Conservation (phyloP, 2,113 vertebrate genomes). For the Heterocephalus glaber region DNA sequence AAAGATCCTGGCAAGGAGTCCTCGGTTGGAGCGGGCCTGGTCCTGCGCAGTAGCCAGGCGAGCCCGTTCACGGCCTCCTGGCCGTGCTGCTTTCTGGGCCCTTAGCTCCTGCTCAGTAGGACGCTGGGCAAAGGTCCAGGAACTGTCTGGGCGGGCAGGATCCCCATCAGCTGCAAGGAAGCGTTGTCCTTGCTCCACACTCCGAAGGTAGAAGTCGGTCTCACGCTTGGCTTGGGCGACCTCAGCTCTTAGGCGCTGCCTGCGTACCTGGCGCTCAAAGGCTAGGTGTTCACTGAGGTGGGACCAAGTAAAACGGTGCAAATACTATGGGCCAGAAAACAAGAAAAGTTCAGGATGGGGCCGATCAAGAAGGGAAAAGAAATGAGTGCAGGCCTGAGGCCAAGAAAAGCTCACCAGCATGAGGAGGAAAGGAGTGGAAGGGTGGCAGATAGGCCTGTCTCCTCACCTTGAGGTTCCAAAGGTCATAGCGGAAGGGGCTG, state of each 20-base stretch:
- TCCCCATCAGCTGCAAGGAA: constrained; percentile 80
- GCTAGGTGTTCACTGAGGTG: constrained; percentile 93
- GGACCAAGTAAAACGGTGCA: constrained; percentile 94
- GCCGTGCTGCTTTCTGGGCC: constrained; percentile 69
- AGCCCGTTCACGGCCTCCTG: constrained; percentile 70
- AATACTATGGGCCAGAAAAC: constrained; percentile 85
- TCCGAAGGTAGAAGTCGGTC: constrained; percentile 92
- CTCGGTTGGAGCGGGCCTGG: constrained; percentile 90
- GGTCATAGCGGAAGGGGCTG: constrained; percentile 88
- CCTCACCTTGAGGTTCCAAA: constrained; percentile 93
- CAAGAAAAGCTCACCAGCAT: not conserved
- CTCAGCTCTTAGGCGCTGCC: constrained; percentile 91
- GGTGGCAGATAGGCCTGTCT: no score
- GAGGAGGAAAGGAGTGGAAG: not conserved
- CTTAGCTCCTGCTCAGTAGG: constrained; percentile 90
- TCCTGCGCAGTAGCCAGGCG: constrained; percentile 82
- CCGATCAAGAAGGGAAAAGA: not conserved
- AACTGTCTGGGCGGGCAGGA: constrained; percentile 54
- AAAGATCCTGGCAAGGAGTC: constrained; percentile 92
- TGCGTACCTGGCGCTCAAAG: constrained; percentile 90
- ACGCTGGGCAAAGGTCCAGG: constrained; percentile 91
- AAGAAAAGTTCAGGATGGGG: not conserved
- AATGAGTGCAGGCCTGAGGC: not conserved
- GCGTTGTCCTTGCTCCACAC: constrained; percentile 89
- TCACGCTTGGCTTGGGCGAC: constrained; percentile 93